A percentile compares a stretch with the other conserved stretches of the same genome.
phyloP scores from a whole-genome alignment of 2,888 invertebrate genomes.

The Rugalucina vietnamica region DNA sequence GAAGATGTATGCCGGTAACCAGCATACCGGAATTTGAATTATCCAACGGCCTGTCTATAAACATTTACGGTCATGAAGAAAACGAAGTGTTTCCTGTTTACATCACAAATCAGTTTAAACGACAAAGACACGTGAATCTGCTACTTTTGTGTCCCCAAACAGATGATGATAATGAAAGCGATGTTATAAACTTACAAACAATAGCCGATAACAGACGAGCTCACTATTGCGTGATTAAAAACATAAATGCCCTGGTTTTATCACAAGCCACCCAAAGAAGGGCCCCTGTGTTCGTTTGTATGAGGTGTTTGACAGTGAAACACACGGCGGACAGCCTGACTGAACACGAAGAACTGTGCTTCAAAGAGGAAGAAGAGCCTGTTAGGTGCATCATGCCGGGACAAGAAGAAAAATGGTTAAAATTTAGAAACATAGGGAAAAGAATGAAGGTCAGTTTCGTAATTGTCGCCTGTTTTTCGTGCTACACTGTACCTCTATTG shows the following conservation, averaged over 20 bases:
- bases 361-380: neutral
- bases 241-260: neutral
- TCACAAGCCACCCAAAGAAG: neutral
- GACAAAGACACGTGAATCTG: slow-evolving; percentile 2
- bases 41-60: neutral
- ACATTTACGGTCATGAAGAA: neutral
- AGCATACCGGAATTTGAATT: neutral
- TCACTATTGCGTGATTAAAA: slow-evolving; percentile 15
- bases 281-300: neutral
- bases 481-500: neutral
- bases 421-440: slow-evolving; percentile 9
- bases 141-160: neutral
- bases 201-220: neutral
- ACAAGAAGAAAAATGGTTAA: neutral
- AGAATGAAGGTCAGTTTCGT: slow-evolving; percentile 19
- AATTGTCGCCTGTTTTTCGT: slow-evolving; percentile 9
- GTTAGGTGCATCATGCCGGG: neutral
- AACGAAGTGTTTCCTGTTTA: neutral
- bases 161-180: neutral
- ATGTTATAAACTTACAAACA: neutral
- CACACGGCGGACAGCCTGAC: neutral
- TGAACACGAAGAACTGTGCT: neutral
- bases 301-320: slow-evolving; percentile 4
- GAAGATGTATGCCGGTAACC: neutral
- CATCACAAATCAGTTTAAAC: neutral